Evolutionary conservation across 2,888 invertebrate genomes (phyloP).

Genomic region (Anthophora plumipes): DNA sequence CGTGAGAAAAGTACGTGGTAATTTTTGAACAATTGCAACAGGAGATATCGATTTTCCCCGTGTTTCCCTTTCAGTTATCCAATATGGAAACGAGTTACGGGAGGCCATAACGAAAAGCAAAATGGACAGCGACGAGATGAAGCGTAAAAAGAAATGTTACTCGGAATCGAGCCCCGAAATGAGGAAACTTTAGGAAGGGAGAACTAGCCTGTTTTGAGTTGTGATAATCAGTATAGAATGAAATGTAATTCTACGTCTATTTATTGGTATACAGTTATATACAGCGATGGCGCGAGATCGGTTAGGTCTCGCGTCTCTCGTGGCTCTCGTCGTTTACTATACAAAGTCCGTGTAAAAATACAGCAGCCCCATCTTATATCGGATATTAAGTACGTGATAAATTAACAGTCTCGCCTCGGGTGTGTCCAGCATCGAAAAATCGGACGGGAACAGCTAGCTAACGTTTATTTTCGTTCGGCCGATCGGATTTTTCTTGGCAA

Average conservation of each 20-base stretch:
- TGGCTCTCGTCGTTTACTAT: conserved; percentile 77
- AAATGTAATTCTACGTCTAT: conserved; percentile 56
- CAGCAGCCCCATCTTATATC: conserved; percentile 78
- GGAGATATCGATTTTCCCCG: too few species aligned
- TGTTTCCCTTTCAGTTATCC: conserved; percentile 37
- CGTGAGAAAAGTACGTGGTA: conserved; percentile 28
- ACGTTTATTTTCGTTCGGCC: conserved; percentile 40
- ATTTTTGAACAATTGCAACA: background rate
- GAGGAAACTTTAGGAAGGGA: background rate
- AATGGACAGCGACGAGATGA: background rate
- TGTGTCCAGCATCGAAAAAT: conserved; percentile 60
- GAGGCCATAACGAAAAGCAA: conserved; percentile 41
- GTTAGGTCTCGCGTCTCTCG: conserved; percentile 63
- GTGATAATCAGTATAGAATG: too few species aligned
- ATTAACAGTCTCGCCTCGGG: conserved; percentile 70
- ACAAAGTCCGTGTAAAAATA: conserved; percentile 84
- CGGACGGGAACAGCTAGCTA: conserved; percentile 53
- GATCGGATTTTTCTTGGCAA: conserved; percentile 56
- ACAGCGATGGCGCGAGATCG: conserved; percentile 69
- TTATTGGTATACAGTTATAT: conserved; percentile 77
- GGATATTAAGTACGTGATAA: conserved; percentile 69
- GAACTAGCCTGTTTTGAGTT: background rate
- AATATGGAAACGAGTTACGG: conserved; percentile 50
- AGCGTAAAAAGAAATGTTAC: background rate
- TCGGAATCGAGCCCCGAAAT: conserved; percentile 1